These are phyloP conservation scores for Tribolium castaneum DNA, from an alignment of 1,140 invertebrate species.

Conservation along the genomic window DNA sequence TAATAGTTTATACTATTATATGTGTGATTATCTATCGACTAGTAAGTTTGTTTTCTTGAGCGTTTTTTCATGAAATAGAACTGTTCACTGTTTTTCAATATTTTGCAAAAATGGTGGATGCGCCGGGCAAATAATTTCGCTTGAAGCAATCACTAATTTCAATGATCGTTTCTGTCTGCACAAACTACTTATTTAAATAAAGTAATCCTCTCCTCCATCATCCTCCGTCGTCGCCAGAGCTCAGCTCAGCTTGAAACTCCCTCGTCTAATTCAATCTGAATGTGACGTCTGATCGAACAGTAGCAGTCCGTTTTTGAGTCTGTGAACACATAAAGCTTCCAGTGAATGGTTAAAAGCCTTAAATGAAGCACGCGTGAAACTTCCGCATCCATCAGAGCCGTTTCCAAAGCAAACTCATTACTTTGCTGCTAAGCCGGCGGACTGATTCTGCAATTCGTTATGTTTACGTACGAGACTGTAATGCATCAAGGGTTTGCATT, in stretches of 20 bases:
- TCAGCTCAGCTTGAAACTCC: neutral
- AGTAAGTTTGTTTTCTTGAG: no score
- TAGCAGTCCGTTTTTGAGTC: conserved; percentile 32
- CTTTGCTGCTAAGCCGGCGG: conserved; percentile 52
- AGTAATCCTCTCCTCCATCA: conserved; percentile 6
- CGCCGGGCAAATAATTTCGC: neutral
- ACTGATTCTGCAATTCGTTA: conserved; percentile 56
- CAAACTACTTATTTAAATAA: conserved; percentile 5
- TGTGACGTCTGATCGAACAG: conserved; percentile 25
- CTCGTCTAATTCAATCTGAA: conserved; percentile 21
- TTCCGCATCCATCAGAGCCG: conserved; percentile 52
- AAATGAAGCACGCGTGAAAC: conserved; percentile 56
- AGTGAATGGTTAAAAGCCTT: conserved; percentile 54
- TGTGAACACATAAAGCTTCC: conserved; percentile 36
- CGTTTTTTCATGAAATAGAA: no score
- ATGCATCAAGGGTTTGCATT: conserved; percentile 52
- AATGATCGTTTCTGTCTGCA: neutral
- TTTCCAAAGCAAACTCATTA: conserved; percentile 56
- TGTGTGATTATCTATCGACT: no score
- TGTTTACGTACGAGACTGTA: conserved; percentile 51
- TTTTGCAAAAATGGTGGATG: neutral
- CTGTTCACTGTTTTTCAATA: no score
- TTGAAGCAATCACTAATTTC: neutral
- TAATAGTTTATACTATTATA: no score
- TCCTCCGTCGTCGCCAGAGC: neutral